Evolutionary conservation across 2,113 vertebrate species (phyloP), one percentile per base, ranked within the genome.

Genomic region (Onychorhynchus coronatus): DNA sequence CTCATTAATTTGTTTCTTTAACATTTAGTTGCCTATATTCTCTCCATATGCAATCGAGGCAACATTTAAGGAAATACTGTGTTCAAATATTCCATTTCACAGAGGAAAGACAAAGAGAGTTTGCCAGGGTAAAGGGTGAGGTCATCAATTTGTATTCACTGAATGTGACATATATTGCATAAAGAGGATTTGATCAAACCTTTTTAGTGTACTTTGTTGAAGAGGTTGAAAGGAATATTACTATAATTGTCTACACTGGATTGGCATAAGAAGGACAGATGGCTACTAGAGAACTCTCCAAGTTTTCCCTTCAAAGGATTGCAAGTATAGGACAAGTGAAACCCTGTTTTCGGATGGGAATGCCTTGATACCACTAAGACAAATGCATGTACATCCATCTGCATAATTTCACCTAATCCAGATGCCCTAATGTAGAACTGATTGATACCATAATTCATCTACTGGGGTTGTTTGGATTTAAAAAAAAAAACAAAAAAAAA

Each of bases 111-210:
- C 89, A 88, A 75, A 96, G 92, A 58, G 65, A 88, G 52, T 91
- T 95, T 95, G 68, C 79, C 44, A 88, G 90, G 92, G 82, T 93
- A 96, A 92, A 92, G 92, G 88, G 85, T 56, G 59, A 58, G 85
- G 82, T 92, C 93, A 95, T 93, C 72, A 88, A 56, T 96, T 96
- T 93, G 79, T 94, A 86, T 95, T 92, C 95, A 84, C 82, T 52
- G 79, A 83, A 73, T 90, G 88, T 85, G 90, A 90, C 88, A 78
- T 87, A 61, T 56, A 94, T 92, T 95, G 85, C 83, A 92, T 95
- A 72, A 90, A 92, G 59, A 93, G 49, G 79, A 75, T 85, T 90
- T 90, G 75, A 93, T 96, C 79, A 96, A 81, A 95, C 63, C 78
- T 80, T 93, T 90, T 71, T 78, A 93, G 91, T 90, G 85, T 95